Evolutionary conservation across 2,113 vertebrate genomes (phyloP), one percentile per base, ranked within the genome.

Genomic region (Theropithecus gelada): DNA sequence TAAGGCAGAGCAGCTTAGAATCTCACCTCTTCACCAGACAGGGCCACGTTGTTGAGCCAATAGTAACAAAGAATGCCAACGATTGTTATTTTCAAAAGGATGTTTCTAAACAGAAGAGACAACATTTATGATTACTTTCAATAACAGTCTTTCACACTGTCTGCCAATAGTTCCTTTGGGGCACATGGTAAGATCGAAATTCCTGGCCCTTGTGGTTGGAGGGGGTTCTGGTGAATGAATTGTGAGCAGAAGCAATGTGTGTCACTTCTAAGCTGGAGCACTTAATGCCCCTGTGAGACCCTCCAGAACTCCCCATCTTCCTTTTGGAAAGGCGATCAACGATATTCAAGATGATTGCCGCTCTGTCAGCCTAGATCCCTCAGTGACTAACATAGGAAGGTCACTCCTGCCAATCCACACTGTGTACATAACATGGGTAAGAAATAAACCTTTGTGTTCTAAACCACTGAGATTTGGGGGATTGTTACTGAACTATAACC

Each of bases 51-150:
- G 7, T 98, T 96, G 96, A 99, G 98, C 99, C 99, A 99, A 93
- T 99, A 99, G 97, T 99, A 99, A 97, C 99, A 99, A 61, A 99
- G 98, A 96, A 99, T 99, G n/a, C 99, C 99, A 96, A 99, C 88
- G 89, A 99, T 98, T 8, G 99, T 99, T 81, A 99, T 99, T 98
- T 99, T 99, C 97, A 99, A 98, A 27, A 99, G 55, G n/a, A 99
- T 98, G 96, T 99, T 99, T 98, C 99, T 99, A 73, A 91, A 89
- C 32, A 93, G 50, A 96, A 97, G n/a, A 93, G 50, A 90, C 76
- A 97, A 61, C 30, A 91, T 97, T 4, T 23, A 18, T 59, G 27
- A 7, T 93, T 35, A 88, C 45, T 27, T 27, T 78, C 9, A 35
- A 3, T 9, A 17, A 61, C 7, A 23, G 61, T 50, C 66, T 85